Percentiles rank a stretch among this genome's conserved stretches.
Evolutionary conservation across 1,140 invertebrate genomes (phyloP).

Genomic region (Dendroctonus ponderosae): DNA sequence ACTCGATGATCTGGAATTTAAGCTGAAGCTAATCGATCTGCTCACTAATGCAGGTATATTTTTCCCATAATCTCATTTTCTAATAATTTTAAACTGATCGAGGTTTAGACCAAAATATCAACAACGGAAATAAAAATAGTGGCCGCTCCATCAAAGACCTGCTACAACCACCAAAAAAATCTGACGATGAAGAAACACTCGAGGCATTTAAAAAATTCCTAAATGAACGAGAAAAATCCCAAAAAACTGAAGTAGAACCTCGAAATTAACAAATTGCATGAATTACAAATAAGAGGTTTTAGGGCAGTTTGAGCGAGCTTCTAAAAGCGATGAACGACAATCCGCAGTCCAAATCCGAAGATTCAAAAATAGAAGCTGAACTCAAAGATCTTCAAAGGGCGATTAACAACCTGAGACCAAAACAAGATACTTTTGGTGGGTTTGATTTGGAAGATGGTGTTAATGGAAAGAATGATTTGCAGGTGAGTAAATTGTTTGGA

Average conservation of each 20-base stretch:
- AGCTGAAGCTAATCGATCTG: slow-evolving; percentile 6
- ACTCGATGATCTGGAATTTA: slow-evolving; percentile 9
- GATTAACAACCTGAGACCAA: slow-evolving; percentile 40
- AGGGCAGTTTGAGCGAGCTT: slow-evolving; percentile 7
- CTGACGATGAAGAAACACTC: not conserved
- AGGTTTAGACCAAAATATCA: not conserved
- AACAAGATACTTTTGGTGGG: slow-evolving; percentile 27
- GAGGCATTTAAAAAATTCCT: slow-evolving; percentile 3
- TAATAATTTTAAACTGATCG: not conserved
- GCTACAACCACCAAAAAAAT: slow-evolving; percentile 2
- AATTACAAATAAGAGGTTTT: not conserved
- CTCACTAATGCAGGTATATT: not conserved
- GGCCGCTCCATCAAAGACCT: not conserved
- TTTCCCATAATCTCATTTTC: too few relatives aligned
- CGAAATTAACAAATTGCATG: not conserved
- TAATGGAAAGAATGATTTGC: slow-evolving; percentile 18
- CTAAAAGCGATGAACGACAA: slow-evolving; percentile 5
- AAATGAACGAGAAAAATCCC: not conserved
- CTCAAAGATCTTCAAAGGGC: slow-evolving; percentile 39
- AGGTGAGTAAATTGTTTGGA: slow-evolving; percentile 4
- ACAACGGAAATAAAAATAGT: not conserved
- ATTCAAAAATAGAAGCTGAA: slow-evolving; percentile 28
- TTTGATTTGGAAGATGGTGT: slow-evolving; percentile 1
- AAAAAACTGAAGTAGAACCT: slow-evolving; percentile 1
- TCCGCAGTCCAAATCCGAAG: slow-evolving; percentile 35